Percentiles rank a stretch among this genome's conserved stretches.
phyloP scores from a whole-genome alignment of 2,113 vertebrate genomes.

The Ancistrus triradiatus region DNA sequence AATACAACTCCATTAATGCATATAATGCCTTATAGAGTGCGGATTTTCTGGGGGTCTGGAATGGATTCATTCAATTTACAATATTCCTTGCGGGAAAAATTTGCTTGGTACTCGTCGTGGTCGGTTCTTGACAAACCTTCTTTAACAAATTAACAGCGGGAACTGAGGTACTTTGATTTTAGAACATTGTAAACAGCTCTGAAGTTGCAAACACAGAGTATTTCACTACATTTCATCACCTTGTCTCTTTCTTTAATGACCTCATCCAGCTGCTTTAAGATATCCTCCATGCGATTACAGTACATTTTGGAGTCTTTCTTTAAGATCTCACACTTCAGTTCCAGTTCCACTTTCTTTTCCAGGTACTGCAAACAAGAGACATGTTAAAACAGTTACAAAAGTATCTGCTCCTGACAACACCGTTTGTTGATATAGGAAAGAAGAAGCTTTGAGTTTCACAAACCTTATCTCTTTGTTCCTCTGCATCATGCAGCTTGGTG shows the following conservation, averaged over 20 bases:
- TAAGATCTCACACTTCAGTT: constrained; percentile 73
- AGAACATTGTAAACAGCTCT: no score
- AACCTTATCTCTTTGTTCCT: constrained; percentile 74
- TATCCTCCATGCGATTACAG: constrained; percentile 77
- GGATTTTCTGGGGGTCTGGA: no score
- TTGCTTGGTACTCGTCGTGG: no score
- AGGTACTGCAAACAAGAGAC: constrained; percentile 58
- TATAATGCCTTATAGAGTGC: no score
- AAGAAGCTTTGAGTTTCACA: background rate
- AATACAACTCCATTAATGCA: no score
- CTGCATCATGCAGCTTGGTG: constrained; percentile 69
- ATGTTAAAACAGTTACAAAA: background rate
- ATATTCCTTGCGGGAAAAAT: no score
- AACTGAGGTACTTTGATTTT: no score
- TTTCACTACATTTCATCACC: constrained; percentile 58
- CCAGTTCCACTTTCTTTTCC: constrained; percentile 79
- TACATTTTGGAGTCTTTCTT: constrained; percentile 83
- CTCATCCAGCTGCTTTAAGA: constrained; percentile 85
- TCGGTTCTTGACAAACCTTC: no score
- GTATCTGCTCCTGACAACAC: background rate
- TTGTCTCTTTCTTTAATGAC: constrained; percentile 83
- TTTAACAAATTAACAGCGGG: no score
- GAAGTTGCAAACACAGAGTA: no score
- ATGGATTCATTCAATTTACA: no score
- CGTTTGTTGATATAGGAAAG: background rate